Conservation (phyloP, 2,113 vertebrate genomes). For the Egretta garzetta region DNA sequence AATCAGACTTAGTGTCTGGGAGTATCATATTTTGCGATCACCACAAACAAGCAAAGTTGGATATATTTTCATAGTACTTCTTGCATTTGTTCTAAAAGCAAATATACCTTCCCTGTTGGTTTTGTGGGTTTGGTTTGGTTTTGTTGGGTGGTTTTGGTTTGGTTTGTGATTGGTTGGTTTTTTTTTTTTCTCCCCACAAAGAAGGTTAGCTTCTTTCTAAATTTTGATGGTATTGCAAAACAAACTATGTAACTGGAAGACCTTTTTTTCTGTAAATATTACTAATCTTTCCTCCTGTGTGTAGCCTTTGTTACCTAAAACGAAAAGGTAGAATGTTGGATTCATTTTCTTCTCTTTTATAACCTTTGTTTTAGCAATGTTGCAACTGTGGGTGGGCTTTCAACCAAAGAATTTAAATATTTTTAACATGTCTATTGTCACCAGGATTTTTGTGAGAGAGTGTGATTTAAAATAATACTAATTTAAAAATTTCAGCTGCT, state of each 20-base stretch:
- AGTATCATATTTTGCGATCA: background rate
- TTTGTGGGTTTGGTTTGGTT: background rate
- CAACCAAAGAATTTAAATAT: background rate
- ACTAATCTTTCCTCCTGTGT: background rate
- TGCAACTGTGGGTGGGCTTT: background rate
- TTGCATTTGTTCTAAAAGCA: background rate
- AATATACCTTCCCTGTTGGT: background rate
- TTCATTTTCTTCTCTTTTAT: background rate
- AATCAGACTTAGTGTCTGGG: background rate
- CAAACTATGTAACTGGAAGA: background rate
- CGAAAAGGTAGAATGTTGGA: background rate
- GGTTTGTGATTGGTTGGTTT: background rate
- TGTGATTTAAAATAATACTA: background rate
- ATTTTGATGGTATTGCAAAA: background rate
- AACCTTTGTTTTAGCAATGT: background rate
- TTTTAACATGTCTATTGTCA: background rate
- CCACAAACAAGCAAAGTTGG: background rate
- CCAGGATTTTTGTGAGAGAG: slow-evolving; percentile 15
- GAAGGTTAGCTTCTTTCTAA: background rate
- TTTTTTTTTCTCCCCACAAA: rapidly evolving
- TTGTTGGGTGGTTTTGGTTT: no score
- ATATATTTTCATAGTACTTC: background rate
- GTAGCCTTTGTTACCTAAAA: background rate
- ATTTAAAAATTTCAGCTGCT: slow-evolving; percentile 33
- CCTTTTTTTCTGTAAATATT: background rate